Evolutionary conservation across 2,113 vertebrate genomes (phyloP).

Genomic region (Alouatta palliata): DNA sequence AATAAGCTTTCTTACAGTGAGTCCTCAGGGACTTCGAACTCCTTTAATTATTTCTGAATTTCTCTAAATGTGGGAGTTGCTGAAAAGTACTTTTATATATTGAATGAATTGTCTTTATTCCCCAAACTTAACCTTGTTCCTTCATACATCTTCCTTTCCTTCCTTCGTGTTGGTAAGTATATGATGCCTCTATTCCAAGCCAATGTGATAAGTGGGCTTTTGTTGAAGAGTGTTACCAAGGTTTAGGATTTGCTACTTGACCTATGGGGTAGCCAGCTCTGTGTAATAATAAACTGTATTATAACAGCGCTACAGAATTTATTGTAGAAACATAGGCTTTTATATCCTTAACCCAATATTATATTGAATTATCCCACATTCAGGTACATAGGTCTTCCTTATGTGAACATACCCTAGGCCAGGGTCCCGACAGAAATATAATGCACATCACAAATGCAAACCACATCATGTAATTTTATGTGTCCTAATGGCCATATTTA

Average conservation of each 20-base stretch:
- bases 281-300: background rate
- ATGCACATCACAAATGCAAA: background rate
- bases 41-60: constrained; percentile 66
- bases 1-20: constrained; percentile 43
- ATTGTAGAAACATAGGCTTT: background rate
- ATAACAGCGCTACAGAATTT: background rate
- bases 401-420: background rate
- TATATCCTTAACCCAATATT: background rate
- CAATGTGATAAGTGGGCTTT: background rate
- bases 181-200: background rate
- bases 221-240: background rate
- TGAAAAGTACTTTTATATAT: constrained; percentile 16
- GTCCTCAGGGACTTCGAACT: constrained; percentile 27
- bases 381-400: background rate
- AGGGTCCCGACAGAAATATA: background rate
- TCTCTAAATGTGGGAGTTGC: constrained; percentile 51
- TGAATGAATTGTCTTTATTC: constrained; percentile 35
- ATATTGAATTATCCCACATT: background rate
- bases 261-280: background rate
- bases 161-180: background rate
- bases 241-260: background rate
- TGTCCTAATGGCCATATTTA: background rate
- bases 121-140: background rate
- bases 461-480: background rate
- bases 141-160: background rate